Percentiles rank a stretch among this genome's conserved stretches.
phyloP scores from a whole-genome alignment of 2,888 invertebrate species.

The Heliconius aoede region DNA sequence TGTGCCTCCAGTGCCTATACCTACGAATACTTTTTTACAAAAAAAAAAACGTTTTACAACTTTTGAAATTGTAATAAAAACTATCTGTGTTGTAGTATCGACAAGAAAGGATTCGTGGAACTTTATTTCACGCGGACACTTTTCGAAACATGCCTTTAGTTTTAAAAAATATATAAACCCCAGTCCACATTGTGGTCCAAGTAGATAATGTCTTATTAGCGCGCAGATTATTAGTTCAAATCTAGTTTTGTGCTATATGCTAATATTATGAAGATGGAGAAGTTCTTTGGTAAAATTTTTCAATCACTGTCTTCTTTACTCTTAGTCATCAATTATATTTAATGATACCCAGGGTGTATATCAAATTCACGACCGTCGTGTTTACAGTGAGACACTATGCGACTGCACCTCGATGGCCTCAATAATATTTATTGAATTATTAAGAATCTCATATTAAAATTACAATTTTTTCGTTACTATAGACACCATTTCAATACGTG shows the following conservation, averaged over 20 bases:
- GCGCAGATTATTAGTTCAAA: background rate
- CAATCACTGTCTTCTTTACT: too few relatives aligned
- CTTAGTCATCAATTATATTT: background rate
- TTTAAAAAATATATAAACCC: background rate
- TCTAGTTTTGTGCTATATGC: background rate
- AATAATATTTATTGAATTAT: background rate
- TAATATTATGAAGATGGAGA: too few relatives aligned
- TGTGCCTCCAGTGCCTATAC: too few relatives aligned
- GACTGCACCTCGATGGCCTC: too few relatives aligned
- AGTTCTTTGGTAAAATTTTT: too few relatives aligned
- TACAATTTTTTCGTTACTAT: background rate
- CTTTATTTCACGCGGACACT: background rate
- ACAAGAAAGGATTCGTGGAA: background rate
- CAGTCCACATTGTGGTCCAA: background rate
- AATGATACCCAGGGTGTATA: background rate
- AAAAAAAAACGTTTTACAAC: background rate
- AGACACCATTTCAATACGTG: slow-evolving; percentile 29
- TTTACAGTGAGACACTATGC: background rate
- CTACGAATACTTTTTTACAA: background rate
- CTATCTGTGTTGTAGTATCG: background rate
- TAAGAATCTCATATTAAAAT: background rate
- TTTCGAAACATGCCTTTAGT: slow-evolving; percentile 2
- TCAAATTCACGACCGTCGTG: background rate
- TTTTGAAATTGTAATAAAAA: background rate
- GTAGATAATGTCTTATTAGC: background rate